These are phyloP conservation scores for Nymphalis polychloros DNA, from an alignment of 2,888 invertebrate genomes.

Conservation along the genomic window DNA sequence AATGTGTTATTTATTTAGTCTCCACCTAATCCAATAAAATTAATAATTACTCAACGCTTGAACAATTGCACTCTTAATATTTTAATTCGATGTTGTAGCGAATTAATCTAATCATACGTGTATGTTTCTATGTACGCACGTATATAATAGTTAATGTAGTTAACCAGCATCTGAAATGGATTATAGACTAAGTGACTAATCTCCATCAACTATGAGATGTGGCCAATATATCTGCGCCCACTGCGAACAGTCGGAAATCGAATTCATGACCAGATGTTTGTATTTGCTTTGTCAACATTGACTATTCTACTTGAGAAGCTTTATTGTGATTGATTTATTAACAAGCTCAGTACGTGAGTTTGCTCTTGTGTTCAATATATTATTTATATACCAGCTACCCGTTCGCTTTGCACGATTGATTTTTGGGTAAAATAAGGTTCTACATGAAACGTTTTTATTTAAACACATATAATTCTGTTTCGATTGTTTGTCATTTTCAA, in stretches of 20 bases:
- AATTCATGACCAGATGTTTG: conserved; percentile 1
- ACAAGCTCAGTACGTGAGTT: neutral
- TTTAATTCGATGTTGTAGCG: neutral
- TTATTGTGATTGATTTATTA: conserved; percentile 5
- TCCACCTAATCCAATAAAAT: too few relatives aligned
- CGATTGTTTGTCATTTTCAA: too few relatives aligned
- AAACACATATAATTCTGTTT: too few relatives aligned
- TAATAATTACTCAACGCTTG: too few relatives aligned
- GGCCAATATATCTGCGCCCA: conserved; percentile 5
- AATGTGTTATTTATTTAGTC: too few relatives aligned
- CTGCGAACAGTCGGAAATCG: neutral
- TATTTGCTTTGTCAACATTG: conserved; percentile 2
- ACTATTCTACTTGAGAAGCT: neutral
- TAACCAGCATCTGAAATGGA: conserved; percentile 16
- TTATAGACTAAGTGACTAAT: conserved; percentile 13
- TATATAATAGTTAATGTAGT: conserved; percentile 14
- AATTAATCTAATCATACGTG: neutral
- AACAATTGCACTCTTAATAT: neutral
- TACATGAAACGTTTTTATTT: too few relatives aligned
- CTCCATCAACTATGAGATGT: conserved; percentile 9
- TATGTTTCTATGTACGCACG: neutral
- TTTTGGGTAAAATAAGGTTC: too few relatives aligned
- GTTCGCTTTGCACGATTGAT: too few relatives aligned
- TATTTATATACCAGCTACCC: too few relatives aligned
- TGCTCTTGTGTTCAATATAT: too few relatives aligned